Evolutionary conservation across 2,888 invertebrate genomes (phyloP), one percentile per base, ranked within the genome.

Genomic region (Cancer borealis): DNA sequence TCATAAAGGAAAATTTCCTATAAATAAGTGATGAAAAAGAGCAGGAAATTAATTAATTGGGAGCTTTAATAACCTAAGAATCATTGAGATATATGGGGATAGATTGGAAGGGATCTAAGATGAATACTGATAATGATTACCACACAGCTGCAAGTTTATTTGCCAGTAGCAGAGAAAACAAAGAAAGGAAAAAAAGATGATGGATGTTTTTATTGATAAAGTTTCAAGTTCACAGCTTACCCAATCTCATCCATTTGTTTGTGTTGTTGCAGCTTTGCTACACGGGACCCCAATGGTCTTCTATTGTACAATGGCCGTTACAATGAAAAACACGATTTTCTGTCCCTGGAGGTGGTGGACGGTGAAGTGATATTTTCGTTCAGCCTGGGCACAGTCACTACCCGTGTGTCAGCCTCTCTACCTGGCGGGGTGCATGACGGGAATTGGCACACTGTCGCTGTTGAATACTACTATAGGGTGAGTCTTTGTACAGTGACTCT

Each of bases 251-350:
- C 6, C 26, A 39, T 2, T 39, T 26, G 5, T 5, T 73, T 73
- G 26, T 73, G 73, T 26, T 73, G 26, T 0, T 90, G n/a, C 96
- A 98, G 98, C 96, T 99, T 99, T 96, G 98, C 99, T 1, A 99
- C 99, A 0, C 98, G 98, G 96, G 97, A 98, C 30, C 97, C 97
- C 10, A 98, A 98, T 96, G 99, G 99, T 0, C 97, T 99, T 0
- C 97, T 99, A 0, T 97, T 99, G 0, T 99, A 99, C 97, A 99
- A 99, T 96, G 99, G 99, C 0, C 97, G 99, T 0, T 99, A 99
- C 97, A 99, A 99, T 96, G 99, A 99, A 96, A 97, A 98, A 0
- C 99, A 99, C 96, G 99, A 99, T 97, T 94, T 94, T 39, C 97
- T 99, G 30, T 98, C 99, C 0, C 97, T 99, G 88, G 99, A 99